phyloP scores from a whole-genome alignment of 1,140 invertebrate species.

The Zaprionus camerounensis region DNA sequence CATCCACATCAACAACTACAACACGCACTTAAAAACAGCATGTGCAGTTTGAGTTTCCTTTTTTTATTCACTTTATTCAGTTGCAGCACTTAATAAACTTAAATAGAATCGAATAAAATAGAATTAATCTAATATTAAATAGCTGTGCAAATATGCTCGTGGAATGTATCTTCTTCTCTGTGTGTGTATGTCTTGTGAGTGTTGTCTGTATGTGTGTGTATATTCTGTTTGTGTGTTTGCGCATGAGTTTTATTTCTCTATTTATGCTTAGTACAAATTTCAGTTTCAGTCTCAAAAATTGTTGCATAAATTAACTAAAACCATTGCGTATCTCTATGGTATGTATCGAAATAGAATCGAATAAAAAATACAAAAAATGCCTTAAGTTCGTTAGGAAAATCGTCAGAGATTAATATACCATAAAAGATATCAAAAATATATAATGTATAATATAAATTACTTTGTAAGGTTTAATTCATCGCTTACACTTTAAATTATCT shows the following conservation, averaged over 20 bases:
- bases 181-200: slow-evolving; percentile 3
- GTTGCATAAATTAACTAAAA: slow-evolving; percentile 79
- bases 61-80: slow-evolving; percentile 74
- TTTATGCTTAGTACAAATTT: slow-evolving; percentile 80
- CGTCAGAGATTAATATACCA: not conserved
- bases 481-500: slow-evolving; percentile 36
- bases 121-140: slow-evolving; percentile 61
- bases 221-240: slow-evolving; percentile 31
- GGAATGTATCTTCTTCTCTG: slow-evolving; percentile 38
- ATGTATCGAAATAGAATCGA: not conserved
- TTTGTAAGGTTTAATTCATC: not conserved
- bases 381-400: slow-evolving; percentile 8
- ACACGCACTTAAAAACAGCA: slow-evolving; percentile 49
- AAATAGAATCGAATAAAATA: slow-evolving; percentile 65
- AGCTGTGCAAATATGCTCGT: slow-evolving; percentile 33
- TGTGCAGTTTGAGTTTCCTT: slow-evolving; percentile 55
- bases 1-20: slow-evolving; percentile 15
- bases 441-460: not conserved
- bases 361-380: slow-evolving; percentile 1
- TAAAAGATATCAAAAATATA: slow-evolving; percentile 5
- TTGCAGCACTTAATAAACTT: slow-evolving; percentile 51
- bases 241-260: slow-evolving; percentile 20
- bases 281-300: slow-evolving; percentile 81
- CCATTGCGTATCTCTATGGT: slow-evolving; percentile 39
- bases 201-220: not conserved